Evolutionary conservation across 2,113 vertebrate species (phyloP), one percentile per base, ranked within the genome.

Genomic region (Syngnathus typhle): DNA sequence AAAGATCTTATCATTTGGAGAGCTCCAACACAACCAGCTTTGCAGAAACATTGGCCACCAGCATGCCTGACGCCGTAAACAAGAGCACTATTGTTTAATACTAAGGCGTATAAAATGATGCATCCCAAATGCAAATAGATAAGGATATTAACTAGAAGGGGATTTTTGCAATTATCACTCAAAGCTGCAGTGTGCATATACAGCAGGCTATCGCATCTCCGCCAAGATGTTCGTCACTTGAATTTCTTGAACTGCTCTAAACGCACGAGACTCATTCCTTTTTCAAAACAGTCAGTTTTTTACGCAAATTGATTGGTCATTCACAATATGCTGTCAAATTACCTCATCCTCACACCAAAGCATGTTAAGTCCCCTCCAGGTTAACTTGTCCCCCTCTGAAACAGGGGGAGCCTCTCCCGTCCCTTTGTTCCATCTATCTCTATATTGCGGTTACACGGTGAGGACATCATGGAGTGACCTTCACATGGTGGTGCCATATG

Each of bases 381-480:
- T n/a, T n/a, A n/a, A n/a, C n/a, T n/a, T n/a, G n/a, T n/a, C n/a
- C n/a, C n/a, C n/a, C n/a, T 49, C 15, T 72, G 27, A 23, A 6
- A 19, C 82, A 92, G 91, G 38, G n/a, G 77, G 64, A 46, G 77
- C 64, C 1, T 49, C 81, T 19, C 90, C 90, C 4, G 70, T 92
- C 64, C 84, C 87, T 1, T 43, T 87, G 39, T 83, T 84, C 61
- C 83, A 88, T 27, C 32, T 92, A 6, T 88, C 91, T 23, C 44
- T 83, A 1, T 16, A 81, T 69, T 92, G 91, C 72, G 87, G 90
- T 39, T 88, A 85, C 71, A 76, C 75, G 0, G 78, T 91, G 72
- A 84, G 49, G 72, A 73, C 55, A 2, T 83, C 78, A 2, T 71
- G 77, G 83, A 68, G 46, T 39, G 70, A 87, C 41, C 66, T 91